Evolutionary conservation across 2,113 vertebrate genomes (phyloP).

Genomic region (Plecotus auritus): DNA sequence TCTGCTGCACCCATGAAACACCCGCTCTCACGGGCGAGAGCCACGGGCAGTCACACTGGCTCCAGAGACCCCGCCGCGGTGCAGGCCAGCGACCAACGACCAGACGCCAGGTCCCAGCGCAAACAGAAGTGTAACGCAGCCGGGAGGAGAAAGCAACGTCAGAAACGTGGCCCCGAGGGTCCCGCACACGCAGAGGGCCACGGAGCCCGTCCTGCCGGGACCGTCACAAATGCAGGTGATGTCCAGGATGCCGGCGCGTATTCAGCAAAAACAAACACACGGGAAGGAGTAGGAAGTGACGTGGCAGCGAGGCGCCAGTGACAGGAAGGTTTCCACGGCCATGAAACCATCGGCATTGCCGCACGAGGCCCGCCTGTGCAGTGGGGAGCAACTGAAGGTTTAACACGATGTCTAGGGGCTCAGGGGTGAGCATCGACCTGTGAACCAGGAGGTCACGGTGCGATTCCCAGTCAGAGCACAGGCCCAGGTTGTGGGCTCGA

Average conservation of each 20-base stretch:
- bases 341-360: rapidly evolving
- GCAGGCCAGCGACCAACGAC: neutral
- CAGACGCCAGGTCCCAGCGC: neutral
- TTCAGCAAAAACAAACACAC: slow-evolving; percentile 9
- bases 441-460: too few species aligned
- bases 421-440: too few species aligned
- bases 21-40: neutral
- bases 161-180: neutral
- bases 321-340: neutral
- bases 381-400: neutral
- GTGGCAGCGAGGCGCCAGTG: neutral
- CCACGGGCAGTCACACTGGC: neutral
- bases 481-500: too few species aligned
- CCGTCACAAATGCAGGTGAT: neutral
- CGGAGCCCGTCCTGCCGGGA: neutral
- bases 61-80: neutral
- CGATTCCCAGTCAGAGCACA: too few species aligned
- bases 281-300: neutral
- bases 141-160: slow-evolving; percentile 20
- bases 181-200: slow-evolving; percentile 54
- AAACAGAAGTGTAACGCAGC: slow-evolving; percentile 22
- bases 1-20: rapidly evolving
- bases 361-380: neutral
- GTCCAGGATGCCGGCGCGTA: slow-evolving; percentile 21
- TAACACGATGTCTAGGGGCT: neutral